A percentile compares a stretch with the other conserved stretches of the same genome.
Conservation (phyloP, 92 coral and sea anemone genomes). For the Paramuricea clavata region DNA sequence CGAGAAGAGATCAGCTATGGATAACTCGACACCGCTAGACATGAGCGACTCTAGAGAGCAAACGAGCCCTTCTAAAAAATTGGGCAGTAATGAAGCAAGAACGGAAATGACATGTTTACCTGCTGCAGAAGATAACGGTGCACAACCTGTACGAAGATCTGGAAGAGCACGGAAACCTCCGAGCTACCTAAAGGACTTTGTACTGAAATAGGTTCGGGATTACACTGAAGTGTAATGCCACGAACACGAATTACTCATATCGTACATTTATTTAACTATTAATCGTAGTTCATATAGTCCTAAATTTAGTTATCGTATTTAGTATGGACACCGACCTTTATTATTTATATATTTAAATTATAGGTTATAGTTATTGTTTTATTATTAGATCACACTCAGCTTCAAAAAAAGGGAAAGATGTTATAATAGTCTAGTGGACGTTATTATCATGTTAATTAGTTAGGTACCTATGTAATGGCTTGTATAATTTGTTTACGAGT, state of each 20-base stretch:
- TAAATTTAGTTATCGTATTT: neutral
- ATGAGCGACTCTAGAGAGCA: neutral
- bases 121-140: slow-evolving; percentile 6
- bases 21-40: no score
- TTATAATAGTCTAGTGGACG: neutral
- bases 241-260: slow-evolving; percentile 8
- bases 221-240: neutral
- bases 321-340: neutral
- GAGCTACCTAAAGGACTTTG: neutral
- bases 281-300: neutral
- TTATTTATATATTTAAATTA: neutral
- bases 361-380: neutral
- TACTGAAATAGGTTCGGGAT: slow-evolving; percentile 1
- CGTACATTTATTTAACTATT: neutral
- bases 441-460: neutral
- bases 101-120: neutral
- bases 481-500: no score
- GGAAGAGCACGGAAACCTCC: slow-evolving; percentile 13
- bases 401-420: neutral
- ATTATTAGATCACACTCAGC: neutral
- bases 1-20: no score
- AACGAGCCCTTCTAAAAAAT: neutral
- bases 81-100: neutral
- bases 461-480: no score
- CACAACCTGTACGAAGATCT: no score